Base-by-base conservation (phyloP, 2,113 vertebrate genomes). In the Hydropotes inermis region DNA sequence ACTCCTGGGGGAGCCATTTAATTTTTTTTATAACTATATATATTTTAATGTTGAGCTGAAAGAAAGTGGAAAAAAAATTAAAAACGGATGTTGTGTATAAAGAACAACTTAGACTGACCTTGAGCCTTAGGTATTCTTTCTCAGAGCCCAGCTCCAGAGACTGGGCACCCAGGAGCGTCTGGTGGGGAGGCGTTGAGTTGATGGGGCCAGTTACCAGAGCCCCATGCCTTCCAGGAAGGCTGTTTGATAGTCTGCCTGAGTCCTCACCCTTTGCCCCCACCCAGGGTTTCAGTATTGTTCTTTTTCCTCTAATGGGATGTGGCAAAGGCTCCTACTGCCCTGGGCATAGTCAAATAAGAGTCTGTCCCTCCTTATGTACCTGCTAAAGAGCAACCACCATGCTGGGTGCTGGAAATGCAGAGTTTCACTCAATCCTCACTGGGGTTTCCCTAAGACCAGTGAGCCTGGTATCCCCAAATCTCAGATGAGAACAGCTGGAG, bases 1-100 rank as follows among this genome's bases (percentile, higher is more conserved):
- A 54, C 86, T 94, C 57, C 89, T 93, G 76, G 70, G 52, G 2
- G 16, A 86, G n/a, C 43, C 78, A 87, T 57, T 97, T 98, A 88
- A 52, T 93, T 97, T 97, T 74, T 70, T 74, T 74, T 74, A 74
- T 11, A 25, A 7, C 11, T 10, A 6, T 39, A 23, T 21, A 23
- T 23, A 23, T 12, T n/a, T 23, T n/a, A 54, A 12, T 39, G 5
- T 25, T 97, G 57, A 91, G 19, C 91, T 89, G 70, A 96, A 89
- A 19, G 13, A 33, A 83, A 64, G 25, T 19, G 19, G 19, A 50
- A 45, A 17, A 50, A 81, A 8, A 78, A 0, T 19, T 36, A 1
- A 94, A 70, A 23, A 14, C 1, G 13, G 90, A n/a, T 50, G 39
- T 55, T 60, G 27, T 97, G 17, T 39, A 1, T 70, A 90, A 94